Conservation (phyloP, 37 sponge, comb jelly and placozoan species). For the Chondrilla cf. caribensis region DNA sequence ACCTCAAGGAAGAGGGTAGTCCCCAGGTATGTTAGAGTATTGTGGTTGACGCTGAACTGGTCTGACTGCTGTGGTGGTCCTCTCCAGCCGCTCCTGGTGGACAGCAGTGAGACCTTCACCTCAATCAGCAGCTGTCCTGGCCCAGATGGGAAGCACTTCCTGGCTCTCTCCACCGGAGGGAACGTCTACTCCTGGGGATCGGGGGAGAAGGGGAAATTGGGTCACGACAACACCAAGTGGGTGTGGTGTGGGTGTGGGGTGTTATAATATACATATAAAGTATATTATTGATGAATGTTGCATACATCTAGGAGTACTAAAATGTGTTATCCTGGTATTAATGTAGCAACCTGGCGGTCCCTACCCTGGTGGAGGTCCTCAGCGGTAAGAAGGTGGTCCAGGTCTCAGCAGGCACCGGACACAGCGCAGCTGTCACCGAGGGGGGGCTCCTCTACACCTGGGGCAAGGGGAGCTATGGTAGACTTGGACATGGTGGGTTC, state of each 20-base stretch:
- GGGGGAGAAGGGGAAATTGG: constrained; percentile 86
- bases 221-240: constrained; percentile 77
- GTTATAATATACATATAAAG: not conserved
- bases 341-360: constrained; percentile 38
- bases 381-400: constrained; percentile 56
- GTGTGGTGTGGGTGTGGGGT: not conserved
- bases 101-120: constrained; percentile 20
- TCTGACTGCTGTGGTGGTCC: no score
- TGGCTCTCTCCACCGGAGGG: constrained; percentile 72
- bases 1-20: not conserved
- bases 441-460: constrained; percentile 87
- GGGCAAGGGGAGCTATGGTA: constrained; percentile 88
- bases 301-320: not conserved
- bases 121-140: not conserved
- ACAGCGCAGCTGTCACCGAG: constrained; percentile 86
- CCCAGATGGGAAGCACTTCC: constrained; percentile 67
- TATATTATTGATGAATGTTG: not conserved
- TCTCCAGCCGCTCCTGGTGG: not conserved
- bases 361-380: constrained; percentile 39
- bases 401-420: constrained; percentile 68
- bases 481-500: constrained; percentile 81
- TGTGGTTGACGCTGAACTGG: no score
- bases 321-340: not conserved
- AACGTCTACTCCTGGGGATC: constrained; percentile 90
- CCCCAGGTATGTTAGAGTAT: not conserved